Conservation (phyloP, 1,140 invertebrate genomes). For the Lepidurus arcticus region DNA sequence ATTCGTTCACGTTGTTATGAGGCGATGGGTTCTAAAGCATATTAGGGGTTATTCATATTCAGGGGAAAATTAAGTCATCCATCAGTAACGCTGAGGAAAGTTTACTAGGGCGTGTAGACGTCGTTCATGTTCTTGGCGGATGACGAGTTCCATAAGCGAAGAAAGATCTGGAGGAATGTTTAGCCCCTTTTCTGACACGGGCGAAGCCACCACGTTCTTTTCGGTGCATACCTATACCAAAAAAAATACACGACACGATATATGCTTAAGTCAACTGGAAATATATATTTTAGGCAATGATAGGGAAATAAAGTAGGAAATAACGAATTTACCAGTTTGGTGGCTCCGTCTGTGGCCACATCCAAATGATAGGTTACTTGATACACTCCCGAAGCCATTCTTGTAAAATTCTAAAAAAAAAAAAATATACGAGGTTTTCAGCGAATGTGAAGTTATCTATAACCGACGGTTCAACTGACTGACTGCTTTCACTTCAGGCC, state of each 20-base stretch:
- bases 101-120: background rate
- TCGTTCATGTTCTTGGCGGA: background rate
- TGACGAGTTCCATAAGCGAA: background rate
- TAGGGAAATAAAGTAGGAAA: background rate
- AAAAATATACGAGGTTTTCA: background rate
- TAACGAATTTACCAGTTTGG: background rate
- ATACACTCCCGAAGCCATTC: background rate
- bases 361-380: conserved; percentile 5
- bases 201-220: background rate
- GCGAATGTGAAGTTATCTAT: background rate
- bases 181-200: background rate
- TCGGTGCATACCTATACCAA: background rate
- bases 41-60: no score
- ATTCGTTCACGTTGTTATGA: background rate
- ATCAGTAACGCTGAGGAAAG: background rate
- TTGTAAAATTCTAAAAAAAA: background rate
- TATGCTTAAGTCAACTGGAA: background rate
- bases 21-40: background rate
- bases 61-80: no score
- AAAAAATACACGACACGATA: background rate
- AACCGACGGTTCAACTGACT: no score
- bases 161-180: background rate
- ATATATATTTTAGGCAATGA: background rate
- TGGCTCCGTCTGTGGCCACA: background rate
- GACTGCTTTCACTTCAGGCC: no score